phyloP scores from a whole-genome alignment of 2,113 vertebrate species.

The Apodemus sylvaticus region DNA sequence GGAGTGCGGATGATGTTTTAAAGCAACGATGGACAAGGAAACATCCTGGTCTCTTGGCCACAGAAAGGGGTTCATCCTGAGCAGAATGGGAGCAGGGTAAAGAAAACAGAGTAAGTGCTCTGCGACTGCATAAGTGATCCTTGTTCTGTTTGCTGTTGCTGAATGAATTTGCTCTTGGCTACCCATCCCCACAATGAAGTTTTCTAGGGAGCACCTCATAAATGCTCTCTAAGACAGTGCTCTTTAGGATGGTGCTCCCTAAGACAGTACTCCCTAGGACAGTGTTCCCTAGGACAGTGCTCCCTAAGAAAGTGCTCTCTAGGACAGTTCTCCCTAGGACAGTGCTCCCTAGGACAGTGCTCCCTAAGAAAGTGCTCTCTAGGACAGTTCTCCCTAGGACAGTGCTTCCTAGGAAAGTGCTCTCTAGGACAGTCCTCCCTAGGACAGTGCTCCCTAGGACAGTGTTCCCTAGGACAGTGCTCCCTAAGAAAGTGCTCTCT shows the following conservation, averaged over 20 bases:
- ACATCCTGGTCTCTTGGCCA: not conserved
- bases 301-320: too few species aligned
- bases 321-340: too few species aligned
- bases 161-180: not conserved
- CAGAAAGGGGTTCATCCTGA: not conserved
- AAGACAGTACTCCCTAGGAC: too few species aligned
- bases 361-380: too few species aligned
- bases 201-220: not conserved
- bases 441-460: not conserved
- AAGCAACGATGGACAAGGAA: not conserved
- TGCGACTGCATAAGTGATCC: not conserved
- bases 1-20: not conserved
- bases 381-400: too few species aligned
- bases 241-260: too few species aligned
- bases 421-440: not conserved
- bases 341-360: too few species aligned
- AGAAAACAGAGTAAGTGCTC: not conserved
- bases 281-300: too few species aligned
- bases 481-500: not conserved
- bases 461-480: not conserved
- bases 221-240: too few species aligned
- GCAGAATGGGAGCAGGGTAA: not conserved
- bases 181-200: not conserved
- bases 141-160: not conserved
- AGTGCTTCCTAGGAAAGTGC: too few species aligned